Percentiles rank a stretch among this genome's conserved stretches.
phyloP scores from a whole-genome alignment of 2,797 vertebrate genomes.

The Nasua narica region DNA sequence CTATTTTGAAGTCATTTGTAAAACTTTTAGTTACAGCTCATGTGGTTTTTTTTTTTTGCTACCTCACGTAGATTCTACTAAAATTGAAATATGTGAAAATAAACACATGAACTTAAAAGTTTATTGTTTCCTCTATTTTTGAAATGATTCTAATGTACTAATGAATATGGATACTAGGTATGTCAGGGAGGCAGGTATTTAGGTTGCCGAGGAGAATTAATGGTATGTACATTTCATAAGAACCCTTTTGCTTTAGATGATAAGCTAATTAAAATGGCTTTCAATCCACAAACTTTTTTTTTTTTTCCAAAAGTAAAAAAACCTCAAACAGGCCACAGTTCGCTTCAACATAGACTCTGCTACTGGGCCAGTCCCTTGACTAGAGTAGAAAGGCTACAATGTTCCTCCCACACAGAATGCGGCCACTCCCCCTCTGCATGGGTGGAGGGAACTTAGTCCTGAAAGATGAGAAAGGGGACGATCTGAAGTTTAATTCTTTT shows the following conservation, averaged over 20 bases:
- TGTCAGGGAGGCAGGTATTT: not conserved
- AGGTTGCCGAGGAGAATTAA: not conserved
- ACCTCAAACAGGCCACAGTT: not conserved
- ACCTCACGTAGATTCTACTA: not conserved
- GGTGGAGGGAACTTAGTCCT: not conserved
- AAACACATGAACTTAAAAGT: not conserved
- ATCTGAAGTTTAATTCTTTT: not conserved
- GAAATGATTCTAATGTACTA: not conserved
- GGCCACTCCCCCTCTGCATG: not conserved
- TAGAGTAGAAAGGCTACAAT: not conserved
- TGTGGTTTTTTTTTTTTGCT: not conserved
- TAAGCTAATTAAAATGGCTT: not conserved
- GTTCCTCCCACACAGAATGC: not conserved
- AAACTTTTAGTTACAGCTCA: not conserved
- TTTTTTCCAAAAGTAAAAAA: not conserved
- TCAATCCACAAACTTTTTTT: not conserved
- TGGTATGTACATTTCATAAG: not conserved
- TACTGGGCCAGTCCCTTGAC: not conserved
- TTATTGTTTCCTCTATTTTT: not conserved
- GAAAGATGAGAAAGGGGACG: not conserved
- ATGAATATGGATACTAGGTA: not conserved
- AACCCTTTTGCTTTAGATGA: not conserved
- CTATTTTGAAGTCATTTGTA: conserved; percentile 21
- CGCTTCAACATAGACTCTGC: not conserved
- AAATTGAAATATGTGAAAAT: conserved; percentile 28